Evolutionary conservation across 2,888 invertebrate species (phyloP), one percentile per base, ranked within the genome.

Genomic region (Gari tellinella): DNA sequence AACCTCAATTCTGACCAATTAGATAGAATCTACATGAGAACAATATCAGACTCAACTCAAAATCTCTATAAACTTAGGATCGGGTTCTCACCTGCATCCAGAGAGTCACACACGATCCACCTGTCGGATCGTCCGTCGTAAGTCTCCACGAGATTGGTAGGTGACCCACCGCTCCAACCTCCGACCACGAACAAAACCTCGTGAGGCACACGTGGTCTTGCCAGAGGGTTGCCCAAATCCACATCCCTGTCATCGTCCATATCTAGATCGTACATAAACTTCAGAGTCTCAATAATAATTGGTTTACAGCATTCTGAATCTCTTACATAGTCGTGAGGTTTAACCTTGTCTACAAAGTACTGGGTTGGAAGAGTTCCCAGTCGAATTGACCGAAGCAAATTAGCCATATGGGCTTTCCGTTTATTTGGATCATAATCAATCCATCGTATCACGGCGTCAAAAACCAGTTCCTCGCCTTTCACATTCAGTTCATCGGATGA

Each of bases 231-330:
- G 80, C 86, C 88, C 17, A 92, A 81, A 76, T 92, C 92, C 5
- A 92, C 85, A 55, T 96, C 95, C 89, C 95, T 92, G 56, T 93
- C 95, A 89, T 94, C 94, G 75, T 97, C 96, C 94, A 97, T 96
- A 93, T 97, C 97, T 88, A 98, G 93, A 91, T 97, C 97, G 92
- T 97, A 97, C 52, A 98, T 94, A 91, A 97, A 97, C 90, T 96
- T 96, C 43, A 98, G 93, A 0, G 97, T 97, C 91, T 97, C 97
- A 40, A 97, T 96, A 76, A 98, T 95, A 78, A 97, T 94, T 0
- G 97, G 97, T 17, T 96, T 94, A 82, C 97, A 97, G 12, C 95
- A 95, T 79, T 96, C 96, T 58, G 78, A 85, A 53, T 88, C 95
- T 14, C 94, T 94, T 0, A 98, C 96, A 91, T 96, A 97, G 0